These are phyloP conservation scores for Amphiprion ocellaris DNA, from an alignment of 2,113 vertebrate genomes.

Conservation along the genomic window DNA sequence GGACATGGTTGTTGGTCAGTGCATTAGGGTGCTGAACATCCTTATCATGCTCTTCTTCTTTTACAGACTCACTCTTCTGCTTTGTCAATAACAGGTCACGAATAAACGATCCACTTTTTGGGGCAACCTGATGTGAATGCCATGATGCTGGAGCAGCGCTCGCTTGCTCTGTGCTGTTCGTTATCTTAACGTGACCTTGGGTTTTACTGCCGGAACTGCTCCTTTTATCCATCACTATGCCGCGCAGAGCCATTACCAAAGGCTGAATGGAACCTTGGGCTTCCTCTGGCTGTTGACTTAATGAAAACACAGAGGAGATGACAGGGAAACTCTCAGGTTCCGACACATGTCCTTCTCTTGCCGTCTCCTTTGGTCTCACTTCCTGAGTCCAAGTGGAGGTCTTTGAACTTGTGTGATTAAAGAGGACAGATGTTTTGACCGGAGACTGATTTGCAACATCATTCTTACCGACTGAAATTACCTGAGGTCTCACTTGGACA, in stretches of 20 bases:
- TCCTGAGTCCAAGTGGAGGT: slow-evolving; percentile 38
- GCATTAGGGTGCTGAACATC: slow-evolving; percentile 7
- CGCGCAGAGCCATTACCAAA: slow-evolving; percentile 80
- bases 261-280: slow-evolving; percentile 81
- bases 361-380: not conserved
- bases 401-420: slow-evolving; percentile 30
- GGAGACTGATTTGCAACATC: slow-evolving; percentile 25
- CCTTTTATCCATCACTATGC: slow-evolving; percentile 75
- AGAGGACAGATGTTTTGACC: slow-evolving; percentile 16
- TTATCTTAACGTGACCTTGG: slow-evolving; percentile 22
- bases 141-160: not conserved
- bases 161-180: not conserved
- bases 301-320: slow-evolving; percentile 95
- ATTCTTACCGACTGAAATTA: slow-evolving; percentile 18
- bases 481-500: slow-evolving; percentile 33
- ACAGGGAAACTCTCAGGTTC: slow-evolving; percentile 86
- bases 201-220: slow-evolving; percentile 2
- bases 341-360: not conserved
- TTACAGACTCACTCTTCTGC: slow-evolving; percentile 33
- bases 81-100: not conserved
- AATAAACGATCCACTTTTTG: slow-evolving; percentile 10
- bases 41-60: slow-evolving; percentile 46
- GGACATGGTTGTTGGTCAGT: not conserved
- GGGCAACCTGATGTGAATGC: not conserved
- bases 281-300: slow-evolving; percentile 87